Evolutionary conservation across 2,888 invertebrate genomes (phyloP).

Genomic region (Hybos culiciformis): DNA sequence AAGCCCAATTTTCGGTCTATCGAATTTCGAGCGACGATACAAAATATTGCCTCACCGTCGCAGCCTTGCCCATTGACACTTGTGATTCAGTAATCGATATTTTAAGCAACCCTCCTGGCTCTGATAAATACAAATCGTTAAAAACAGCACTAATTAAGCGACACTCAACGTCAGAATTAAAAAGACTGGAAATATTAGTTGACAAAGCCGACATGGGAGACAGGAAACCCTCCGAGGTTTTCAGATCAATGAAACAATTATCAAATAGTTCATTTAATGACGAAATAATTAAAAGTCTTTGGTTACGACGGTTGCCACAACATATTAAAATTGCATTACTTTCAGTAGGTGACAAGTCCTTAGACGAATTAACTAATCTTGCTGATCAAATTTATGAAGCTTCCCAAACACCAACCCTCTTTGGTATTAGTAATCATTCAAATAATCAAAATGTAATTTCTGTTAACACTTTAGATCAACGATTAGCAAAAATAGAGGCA

Average conservation of each 20-base stretch:
- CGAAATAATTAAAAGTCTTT: neutral
- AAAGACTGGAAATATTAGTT: neutral
- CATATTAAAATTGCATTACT: neutral
- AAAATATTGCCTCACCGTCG: constrained; percentile 1
- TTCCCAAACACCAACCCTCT: no score
- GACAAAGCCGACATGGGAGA: neutral
- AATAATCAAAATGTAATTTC: no score
- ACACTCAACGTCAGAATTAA: neutral
- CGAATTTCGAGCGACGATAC: neutral
- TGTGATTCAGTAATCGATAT: neutral
- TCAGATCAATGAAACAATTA: neutral
- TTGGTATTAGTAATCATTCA: no score
- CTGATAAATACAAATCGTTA: neutral
- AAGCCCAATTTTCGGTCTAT: neutral
- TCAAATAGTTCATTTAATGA: neutral
- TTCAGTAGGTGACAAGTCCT: neutral
- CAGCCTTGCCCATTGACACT: neutral
- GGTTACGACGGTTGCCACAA: neutral
- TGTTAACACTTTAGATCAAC: no score
- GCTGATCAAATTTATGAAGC: neutral
- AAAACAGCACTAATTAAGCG: neutral
- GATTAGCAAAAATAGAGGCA: no score
- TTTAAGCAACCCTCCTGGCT: neutral
- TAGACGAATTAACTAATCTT: neutral
- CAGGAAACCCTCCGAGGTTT: neutral